Conservation (phyloP, 1,140 invertebrate genomes). For the Penaeus indicus region DNA sequence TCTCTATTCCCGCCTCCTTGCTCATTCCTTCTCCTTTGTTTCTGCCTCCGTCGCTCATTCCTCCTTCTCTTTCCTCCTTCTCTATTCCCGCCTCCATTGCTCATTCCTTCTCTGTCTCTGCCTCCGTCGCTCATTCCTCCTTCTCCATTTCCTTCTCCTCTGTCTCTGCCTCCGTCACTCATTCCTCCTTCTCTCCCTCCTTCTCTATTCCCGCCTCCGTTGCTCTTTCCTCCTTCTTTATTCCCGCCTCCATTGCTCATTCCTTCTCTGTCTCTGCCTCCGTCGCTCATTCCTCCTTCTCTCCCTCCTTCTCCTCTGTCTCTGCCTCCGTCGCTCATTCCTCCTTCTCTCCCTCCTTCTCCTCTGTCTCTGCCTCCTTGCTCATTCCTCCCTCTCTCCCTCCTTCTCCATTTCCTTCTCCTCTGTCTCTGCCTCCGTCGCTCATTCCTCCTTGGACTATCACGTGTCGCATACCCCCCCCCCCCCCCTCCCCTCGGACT, state of each 20-base stretch:
- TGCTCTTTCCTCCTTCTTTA: no score
- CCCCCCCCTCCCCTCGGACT: no score
- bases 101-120: background rate
- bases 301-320: background rate
- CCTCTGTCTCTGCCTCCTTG: background rate
- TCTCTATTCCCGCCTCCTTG: no score
- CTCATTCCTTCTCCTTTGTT: background rate
- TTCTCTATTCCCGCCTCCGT: background rate
- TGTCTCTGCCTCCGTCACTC: no score
- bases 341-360: conserved; percentile 12
- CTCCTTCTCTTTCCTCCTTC: background rate
- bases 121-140: background rate
- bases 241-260: background rate
- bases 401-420: no score
- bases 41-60: background rate
- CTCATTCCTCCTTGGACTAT: no score
- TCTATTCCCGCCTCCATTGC: no score
- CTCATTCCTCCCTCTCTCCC: no score
- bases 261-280: background rate
- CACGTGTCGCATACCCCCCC: no score
- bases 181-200: background rate
- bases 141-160: no score
- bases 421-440: no score
- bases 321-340: background rate
- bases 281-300: no score